Percentiles rank a stretch among this genome's conserved stretches.
phyloP scores from a whole-genome alignment of 2,888 invertebrate genomes.

The Helobdella robusta region DNA sequence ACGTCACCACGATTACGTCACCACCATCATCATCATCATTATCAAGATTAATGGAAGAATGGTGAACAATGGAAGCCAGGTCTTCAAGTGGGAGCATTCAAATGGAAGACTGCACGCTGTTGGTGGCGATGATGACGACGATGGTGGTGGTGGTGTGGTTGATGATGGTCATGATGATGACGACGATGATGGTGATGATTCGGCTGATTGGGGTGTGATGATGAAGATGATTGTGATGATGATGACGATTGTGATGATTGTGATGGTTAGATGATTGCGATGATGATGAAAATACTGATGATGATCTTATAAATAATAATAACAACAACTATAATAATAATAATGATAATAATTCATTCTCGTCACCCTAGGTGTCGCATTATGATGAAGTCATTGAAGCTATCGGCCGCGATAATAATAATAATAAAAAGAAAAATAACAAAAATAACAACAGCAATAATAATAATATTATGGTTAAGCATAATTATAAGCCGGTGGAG shows the following conservation, averaged over 20 bases:
- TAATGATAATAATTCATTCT: not conserved
- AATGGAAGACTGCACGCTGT: too few species aligned
- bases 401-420: not conserved
- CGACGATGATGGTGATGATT: not conserved
- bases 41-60: constrained; percentile 8
- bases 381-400: too few species aligned
- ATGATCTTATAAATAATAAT: not conserved
- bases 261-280: not conserved
- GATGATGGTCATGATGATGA: not conserved
- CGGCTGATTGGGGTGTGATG: not conserved
- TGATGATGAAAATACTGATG: not conserved
- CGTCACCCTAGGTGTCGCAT: too few species aligned
- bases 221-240: not conserved
- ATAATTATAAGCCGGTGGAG: constrained; percentile 54
- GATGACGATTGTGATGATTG: too few species aligned
- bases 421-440: constrained; percentile 4
- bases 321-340: not conserved
- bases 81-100: too few species aligned
- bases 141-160: too few species aligned
- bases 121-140: too few species aligned
- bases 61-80: not conserved
- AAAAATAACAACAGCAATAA: not conserved
- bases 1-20: too few species aligned
- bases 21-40: constrained; percentile 11
- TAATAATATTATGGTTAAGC: not conserved